Percentiles rank a stretch among this genome's conserved stretches.
These are phyloP conservation scores for Todiramphus saurophagus DNA, from an alignment of 2,113 vertebrate genomes.

Conservation along the genomic window DNA sequence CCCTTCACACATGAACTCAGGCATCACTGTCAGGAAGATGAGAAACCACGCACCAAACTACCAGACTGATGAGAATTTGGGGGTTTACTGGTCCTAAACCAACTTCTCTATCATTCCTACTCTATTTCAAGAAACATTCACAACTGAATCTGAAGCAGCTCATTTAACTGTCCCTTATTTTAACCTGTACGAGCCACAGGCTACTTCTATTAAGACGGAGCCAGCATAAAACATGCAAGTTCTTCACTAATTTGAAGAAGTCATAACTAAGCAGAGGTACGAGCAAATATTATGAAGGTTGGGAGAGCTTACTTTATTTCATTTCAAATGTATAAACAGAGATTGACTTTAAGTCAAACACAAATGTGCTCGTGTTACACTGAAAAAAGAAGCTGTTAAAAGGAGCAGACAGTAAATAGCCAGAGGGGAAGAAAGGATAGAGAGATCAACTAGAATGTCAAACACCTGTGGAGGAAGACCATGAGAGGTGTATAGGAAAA, in stretches of 20 bases:
- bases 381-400: neutral
- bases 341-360: neutral
- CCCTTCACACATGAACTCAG: neutral
- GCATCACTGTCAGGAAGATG: neutral
- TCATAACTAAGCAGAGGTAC: neutral
- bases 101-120: neutral
- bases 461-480: neutral
- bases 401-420: neutral
- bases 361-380: neutral
- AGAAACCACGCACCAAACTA: neutral
- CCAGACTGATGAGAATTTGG: neutral
- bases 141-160: neutral
- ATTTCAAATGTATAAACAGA: neutral
- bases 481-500: neutral
- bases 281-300: neutral
- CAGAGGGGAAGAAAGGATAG: neutral
- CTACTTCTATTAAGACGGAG: neutral
- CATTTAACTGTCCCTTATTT: neutral
- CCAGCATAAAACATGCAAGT: neutral
- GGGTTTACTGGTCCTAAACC: neutral
- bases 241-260: neutral
- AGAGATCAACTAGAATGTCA: neutral
- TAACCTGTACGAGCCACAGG: neutral
- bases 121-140: neutral
- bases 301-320: neutral